Base-by-base conservation (phyloP, 2,797 vertebrate genomes). In the Pogonophryne albipinna region DNA sequence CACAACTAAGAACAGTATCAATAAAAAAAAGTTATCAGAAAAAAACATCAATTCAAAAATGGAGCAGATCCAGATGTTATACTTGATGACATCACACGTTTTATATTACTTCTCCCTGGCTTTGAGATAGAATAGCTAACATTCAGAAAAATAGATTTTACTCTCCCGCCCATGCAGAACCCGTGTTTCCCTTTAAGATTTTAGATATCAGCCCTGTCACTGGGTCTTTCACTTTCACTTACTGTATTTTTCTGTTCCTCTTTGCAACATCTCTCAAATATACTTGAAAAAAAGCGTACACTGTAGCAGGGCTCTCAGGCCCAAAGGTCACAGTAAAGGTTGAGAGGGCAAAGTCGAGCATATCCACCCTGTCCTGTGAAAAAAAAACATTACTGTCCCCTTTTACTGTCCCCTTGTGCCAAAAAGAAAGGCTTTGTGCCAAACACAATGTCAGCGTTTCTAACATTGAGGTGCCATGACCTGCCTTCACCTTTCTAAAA, bases 241-340 rank as follows among this genome's bases (percentile, higher is more conserved):
- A 20, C 6, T 47, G 10, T 70, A 0, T 63, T 44, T 66, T 63
- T 74, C 14, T 42, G 49, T 47, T 70, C 14, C 10, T 57, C 42
- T 71, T 62, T 80, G 67, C 66, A 45, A 72, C 61, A 65, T 69
- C 67, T 67, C 12, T 60, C 46, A 74, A 64, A 60, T 66, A 38
- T 56, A 16, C 49, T 72, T 55, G 23, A 31, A 58, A 60, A 46
- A 64, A 66, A 49, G 49, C 19, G 31, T 46, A 51, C 53, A 63
- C 38, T 51, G n/a, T 3, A 47, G 65, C n/a, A 60, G 27, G 53
- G 46, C 60, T 66, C n/a, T 58, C n/a, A 19, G 60, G 34, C 57
- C 46, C 42, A 68, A 34, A 77, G 74, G 80, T 82, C 66, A 80
- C 67, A 50, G 59, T 27, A 75, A 55, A 55, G 65, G 78, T 90